These are phyloP conservation scores for Trichonephila clavata DNA, from an alignment of 1,140 invertebrate species.

Conservation along the genomic window DNA sequence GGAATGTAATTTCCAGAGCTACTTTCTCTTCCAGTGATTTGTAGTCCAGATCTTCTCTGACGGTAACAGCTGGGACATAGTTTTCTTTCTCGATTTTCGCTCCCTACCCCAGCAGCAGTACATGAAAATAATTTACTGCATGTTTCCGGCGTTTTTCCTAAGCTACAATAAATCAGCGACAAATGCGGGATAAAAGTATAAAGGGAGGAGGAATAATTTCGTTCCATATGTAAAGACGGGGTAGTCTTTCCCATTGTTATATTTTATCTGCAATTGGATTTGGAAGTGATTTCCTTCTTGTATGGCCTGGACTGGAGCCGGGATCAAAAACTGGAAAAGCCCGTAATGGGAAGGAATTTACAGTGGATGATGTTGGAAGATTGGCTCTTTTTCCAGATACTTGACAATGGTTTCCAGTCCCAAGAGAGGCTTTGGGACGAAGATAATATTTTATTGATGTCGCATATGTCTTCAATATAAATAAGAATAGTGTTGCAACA, in stretches of 20 bases:
- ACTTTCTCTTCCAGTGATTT: constrained; percentile 58
- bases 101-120: constrained; percentile 6
- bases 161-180: constrained; percentile 62
- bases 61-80: constrained; percentile 55
- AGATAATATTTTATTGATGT: background rate
- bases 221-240: constrained; percentile 22
- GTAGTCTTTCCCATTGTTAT: background rate
- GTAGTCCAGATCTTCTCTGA: constrained; percentile 63
- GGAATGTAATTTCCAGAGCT: constrained; percentile 68
- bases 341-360: background rate
- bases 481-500: background rate
- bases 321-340: background rate
- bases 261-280: constrained; percentile 25
- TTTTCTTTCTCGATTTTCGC: constrained; percentile 53
- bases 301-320: no score
- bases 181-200: constrained; percentile 59
- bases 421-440: no score
- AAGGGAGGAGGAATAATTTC: constrained; percentile 53
- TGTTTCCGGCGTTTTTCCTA: constrained; percentile 54
- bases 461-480: background rate
- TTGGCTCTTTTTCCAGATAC: background rate
- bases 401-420: background rate
- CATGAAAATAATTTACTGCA: constrained; percentile 69
- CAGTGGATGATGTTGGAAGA: background rate
- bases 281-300: background rate